Conservation (phyloP, 2,113 vertebrate species). For the Saguinus imperator region DNA sequence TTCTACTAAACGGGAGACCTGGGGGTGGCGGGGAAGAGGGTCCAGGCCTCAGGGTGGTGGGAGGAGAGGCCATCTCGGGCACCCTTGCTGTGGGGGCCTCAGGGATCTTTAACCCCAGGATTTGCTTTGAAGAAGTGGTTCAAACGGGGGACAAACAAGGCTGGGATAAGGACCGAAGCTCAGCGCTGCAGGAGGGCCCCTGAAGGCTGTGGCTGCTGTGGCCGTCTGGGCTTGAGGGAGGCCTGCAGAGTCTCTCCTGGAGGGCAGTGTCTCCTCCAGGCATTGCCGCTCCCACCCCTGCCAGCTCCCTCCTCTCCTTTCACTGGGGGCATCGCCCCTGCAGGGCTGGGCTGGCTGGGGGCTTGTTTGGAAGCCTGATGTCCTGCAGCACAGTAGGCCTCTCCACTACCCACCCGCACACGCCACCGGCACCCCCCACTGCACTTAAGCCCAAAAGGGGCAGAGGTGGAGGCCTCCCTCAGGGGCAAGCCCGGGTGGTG, state of each 20-base stretch:
- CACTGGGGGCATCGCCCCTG: neutral
- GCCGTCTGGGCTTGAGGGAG: neutral
- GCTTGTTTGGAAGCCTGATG: neutral
- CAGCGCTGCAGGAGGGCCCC: accelerated
- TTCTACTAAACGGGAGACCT: neutral
- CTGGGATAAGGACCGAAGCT: neutral
- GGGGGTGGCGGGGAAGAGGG: neutral
- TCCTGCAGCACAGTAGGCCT: neutral
- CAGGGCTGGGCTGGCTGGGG: neutral
- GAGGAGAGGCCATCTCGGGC: too few relatives aligned
- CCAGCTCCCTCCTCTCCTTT: too few relatives aligned
- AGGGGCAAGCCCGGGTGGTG: neutral
- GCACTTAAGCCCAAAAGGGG: neutral
- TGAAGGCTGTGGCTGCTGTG: accelerated
- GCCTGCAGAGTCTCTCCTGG: neutral
- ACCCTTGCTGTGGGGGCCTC: neutral
- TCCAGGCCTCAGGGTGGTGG: accelerated
- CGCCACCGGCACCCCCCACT: neutral
- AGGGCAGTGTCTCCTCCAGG: neutral
- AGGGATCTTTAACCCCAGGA: too few relatives aligned
- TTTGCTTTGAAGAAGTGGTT: neutral
- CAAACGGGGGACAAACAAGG: neutral
- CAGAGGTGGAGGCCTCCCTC: neutral
- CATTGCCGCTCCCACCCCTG: too few relatives aligned
- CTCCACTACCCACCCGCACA: too few relatives aligned